phyloP scores from a whole-genome alignment of 2,888 invertebrate genomes.

The Diloba caeruleocephala region DNA sequence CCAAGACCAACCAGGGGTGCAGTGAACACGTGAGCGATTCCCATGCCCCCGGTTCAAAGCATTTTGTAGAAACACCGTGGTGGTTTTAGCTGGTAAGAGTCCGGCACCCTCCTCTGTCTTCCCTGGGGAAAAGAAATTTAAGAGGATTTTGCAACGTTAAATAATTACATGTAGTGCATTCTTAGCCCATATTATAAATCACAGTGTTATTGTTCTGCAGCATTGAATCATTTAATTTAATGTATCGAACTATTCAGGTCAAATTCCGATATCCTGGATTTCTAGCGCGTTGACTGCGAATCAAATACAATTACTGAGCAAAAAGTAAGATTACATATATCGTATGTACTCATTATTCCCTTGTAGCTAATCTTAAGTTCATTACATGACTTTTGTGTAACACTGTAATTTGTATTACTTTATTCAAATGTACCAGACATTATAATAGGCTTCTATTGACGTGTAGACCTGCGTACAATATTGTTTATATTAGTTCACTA shows the following conservation, averaged over 20 bases:
- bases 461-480: conserved; percentile 36
- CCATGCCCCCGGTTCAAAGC: no score
- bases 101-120: no score
- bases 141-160: no score
- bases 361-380: conserved; percentile 38
- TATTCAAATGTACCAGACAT: conserved; percentile 68
- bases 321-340: conserved; percentile 14
- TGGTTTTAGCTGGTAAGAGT: no score
- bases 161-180: background rate
- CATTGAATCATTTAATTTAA: conserved; percentile 44
- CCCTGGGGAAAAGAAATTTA: no score
- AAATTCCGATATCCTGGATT: conserved; percentile 31
- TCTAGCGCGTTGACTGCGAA: conserved; percentile 25
- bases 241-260: conserved; percentile 40
- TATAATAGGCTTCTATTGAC: conserved; percentile 60
- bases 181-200: conserved; percentile 29
- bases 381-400: conserved; percentile 47
- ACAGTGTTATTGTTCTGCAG: conserved; percentile 26
- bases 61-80: no score
- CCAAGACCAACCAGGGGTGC: no score
- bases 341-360: conserved; percentile 32
- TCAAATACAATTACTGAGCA: conserved; percentile 27
- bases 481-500: conserved; percentile 28
- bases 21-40: no score
- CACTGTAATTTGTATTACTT: conserved; percentile 63